Evolutionary conservation across 2,113 vertebrate species (phyloP).

Genomic region (Myocastor coypus): DNA sequence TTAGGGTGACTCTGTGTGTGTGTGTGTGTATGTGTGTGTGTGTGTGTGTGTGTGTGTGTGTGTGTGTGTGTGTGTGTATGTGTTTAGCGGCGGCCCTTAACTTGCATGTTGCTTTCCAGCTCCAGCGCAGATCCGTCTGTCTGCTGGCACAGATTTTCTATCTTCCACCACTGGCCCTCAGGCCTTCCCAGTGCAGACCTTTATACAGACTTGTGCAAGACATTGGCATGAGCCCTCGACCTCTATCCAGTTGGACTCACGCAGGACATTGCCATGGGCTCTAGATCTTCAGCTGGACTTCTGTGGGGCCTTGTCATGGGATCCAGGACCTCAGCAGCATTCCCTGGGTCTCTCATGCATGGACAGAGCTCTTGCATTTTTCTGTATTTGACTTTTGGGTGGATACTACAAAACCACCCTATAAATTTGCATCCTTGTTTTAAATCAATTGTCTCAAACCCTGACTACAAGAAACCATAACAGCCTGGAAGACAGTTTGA

Average conservation of each 20-base stretch:
- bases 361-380: neutral
- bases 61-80: no score
- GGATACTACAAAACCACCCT: neutral
- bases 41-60: neutral
- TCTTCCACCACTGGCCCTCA: neutral
- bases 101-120: neutral
- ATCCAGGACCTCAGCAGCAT: neutral
- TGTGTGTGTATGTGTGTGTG: neutral
- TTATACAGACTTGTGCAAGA: neutral
- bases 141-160: neutral
- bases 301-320: neutral
- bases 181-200: neutral
- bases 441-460: neutral
- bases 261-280: neutral
- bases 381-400: neutral
- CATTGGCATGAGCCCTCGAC: neutral
- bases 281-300: neutral
- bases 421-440: neutral
- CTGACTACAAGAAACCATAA: neutral
- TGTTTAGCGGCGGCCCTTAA: neutral
- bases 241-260: neutral
- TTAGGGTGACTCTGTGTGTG: neutral
- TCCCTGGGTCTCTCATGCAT: neutral
- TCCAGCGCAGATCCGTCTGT: neutral
- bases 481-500: neutral